phyloP scores from a whole-genome alignment of 2,888 invertebrate genomes.

The Physocephala rufipes region DNA sequence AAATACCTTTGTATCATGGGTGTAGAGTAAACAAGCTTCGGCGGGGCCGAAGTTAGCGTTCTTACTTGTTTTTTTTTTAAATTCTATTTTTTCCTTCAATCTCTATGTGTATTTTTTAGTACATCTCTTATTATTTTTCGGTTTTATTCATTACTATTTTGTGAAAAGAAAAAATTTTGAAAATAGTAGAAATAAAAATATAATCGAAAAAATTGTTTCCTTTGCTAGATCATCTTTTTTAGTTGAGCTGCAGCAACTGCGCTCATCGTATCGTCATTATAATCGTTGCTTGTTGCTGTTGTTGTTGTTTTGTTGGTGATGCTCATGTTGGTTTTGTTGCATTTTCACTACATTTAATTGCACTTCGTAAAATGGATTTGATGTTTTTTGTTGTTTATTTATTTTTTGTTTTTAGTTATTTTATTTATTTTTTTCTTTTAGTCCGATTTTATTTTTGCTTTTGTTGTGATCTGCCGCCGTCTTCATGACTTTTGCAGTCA shows the following conservation, averaged over 20 bases:
- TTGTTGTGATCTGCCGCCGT: background rate
- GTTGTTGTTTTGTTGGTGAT: background rate
- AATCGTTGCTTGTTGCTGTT: background rate
- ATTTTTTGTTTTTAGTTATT: constrained; percentile 11
- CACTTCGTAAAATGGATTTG: no score
- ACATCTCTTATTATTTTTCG: background rate
- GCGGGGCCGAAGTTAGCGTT: no score
- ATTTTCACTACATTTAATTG: background rate
- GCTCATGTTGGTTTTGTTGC: background rate
- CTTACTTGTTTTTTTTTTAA: no score
- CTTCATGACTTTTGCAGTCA: constrained; percentile 7
- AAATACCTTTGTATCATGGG: no score
- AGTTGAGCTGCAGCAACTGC: background rate
- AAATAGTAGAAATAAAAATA: background rate
- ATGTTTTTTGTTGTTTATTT: constrained; percentile 1
- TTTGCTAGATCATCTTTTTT: constrained; percentile 9
- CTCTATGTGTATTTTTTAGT: no score
- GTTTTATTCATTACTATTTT: background rate
- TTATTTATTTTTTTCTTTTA: background rate
- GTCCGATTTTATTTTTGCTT: background rate
- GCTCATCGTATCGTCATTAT: background rate
- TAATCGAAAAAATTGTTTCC: constrained; percentile 4
- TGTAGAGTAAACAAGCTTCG: no score
- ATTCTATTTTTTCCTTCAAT: no score
- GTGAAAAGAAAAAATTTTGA: no score